Base-by-base conservation (phyloP, 1,140 invertebrate species). In the Arion vulgaris region DNA sequence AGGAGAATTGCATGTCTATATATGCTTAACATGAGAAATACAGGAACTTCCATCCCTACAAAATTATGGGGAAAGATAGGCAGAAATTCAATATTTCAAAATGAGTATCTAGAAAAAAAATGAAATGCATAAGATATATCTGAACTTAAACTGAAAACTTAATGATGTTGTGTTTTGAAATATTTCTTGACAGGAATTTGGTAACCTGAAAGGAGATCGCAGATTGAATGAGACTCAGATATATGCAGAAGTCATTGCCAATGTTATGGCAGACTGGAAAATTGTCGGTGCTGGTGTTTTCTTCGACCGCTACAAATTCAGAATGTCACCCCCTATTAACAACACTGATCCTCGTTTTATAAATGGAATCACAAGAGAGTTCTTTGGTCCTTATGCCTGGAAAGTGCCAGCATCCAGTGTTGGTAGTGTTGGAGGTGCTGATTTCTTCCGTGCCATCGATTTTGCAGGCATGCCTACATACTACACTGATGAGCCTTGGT, bases 261-360 rank as follows among this genome's bases (percentile, higher is more conserved):
- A 98, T 72, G 95, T 99, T 0, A 94, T 99, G 87, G 97, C 97
- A 34, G 96, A 99, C 92, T 90, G 72, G 53, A 96, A 93, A 83
- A 96, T 99, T 84, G 96, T 96, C 95, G 96, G 96, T 13, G 96
- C 97, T 82, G 97, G 97, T 39, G 96, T 96, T 28, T 98, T 95
- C 90, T 99, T 98, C 96, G 97, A 99, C 89, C 94, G 96, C 68
- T 98, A 98, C 90, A 98, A 98, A 92, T 99, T 99, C 91, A 95
- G 87, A 32, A 90, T 91, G 81, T 89, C 90, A 7, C 90, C 89
- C 19, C 89, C 89, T 4, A 68, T 96, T 0, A 97, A 98, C 90
- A 92, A 92, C 69, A 88, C 86, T 92, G 96, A 87, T 96, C 97
- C 49, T 94, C 95, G 81, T 32, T 90, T 89, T 83, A 77, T 84